phyloP scores from a whole-genome alignment of 2,888 invertebrate genomes.

The Cephus runcator region DNA sequence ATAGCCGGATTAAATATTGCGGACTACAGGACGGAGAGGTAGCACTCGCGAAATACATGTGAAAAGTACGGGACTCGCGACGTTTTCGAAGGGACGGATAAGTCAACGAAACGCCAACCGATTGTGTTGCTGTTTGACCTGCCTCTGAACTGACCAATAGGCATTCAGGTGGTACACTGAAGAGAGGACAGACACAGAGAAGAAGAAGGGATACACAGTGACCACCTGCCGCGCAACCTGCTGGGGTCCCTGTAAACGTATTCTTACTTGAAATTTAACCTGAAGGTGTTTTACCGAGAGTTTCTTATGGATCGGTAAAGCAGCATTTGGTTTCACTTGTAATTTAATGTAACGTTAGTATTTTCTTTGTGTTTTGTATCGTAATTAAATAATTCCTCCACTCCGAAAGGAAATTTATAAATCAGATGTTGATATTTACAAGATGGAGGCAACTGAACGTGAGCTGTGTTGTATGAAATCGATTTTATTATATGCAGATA shows the following conservation, averaged over 20 bases:
- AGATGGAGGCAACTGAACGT: neutral
- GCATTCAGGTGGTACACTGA: slow-evolving; percentile 38
- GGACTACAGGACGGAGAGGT: neutral
- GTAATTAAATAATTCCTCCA: neutral
- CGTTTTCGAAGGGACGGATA: slow-evolving; percentile 30
- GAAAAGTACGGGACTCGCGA: slow-evolving; percentile 14
- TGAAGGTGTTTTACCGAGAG: neutral
- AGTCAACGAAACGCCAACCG: slow-evolving; percentile 45
- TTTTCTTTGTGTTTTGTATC: neutral
- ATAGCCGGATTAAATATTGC: neutral
- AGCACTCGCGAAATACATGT: neutral
- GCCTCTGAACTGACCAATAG: slow-evolving; percentile 52
- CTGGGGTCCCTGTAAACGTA: slow-evolving; percentile 28
- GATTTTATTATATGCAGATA: neutral
- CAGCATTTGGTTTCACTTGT: neutral
- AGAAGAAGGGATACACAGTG: slow-evolving; percentile 21
- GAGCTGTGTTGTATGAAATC: neutral
- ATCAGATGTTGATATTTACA: neutral
- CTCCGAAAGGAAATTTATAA: neutral
- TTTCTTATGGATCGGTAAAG: neutral
- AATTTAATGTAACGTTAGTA: neutral
- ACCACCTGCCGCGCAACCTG: slow-evolving; percentile 54
- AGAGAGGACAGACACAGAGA: slow-evolving; percentile 16
- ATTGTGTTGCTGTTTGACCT: slow-evolving; percentile 55
- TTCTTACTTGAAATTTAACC: neutral